Percentiles rank a stretch among this genome's conserved stretches.
phyloP scores from a whole-genome alignment of 2,113 vertebrate genomes.

The Orthochromis malagaraziensis region DNA sequence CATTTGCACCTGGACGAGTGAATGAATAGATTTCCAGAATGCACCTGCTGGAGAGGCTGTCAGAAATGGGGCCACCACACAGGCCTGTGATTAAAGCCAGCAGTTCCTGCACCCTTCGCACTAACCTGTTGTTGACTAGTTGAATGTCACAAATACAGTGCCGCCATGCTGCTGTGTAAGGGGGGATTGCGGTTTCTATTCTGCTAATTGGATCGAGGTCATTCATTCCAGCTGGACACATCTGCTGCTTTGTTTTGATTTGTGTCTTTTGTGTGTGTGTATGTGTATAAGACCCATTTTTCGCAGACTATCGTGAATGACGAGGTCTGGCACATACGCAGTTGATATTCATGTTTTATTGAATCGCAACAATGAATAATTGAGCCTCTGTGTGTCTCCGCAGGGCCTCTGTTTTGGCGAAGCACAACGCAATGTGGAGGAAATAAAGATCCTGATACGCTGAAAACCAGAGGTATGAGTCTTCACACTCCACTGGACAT shows the following conservation, averaged over 20 bases:
- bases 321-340: neutral
- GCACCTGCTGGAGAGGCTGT: neutral
- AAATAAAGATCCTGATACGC: conserved; percentile 58
- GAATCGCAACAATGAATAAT: conserved; percentile 43
- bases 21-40: neutral
- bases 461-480: conserved; percentile 57
- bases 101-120: neutral
- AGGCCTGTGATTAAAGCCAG: neutral
- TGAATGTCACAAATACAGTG: neutral
- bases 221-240: neutral
- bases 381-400: conserved; percentile 42
- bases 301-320: neutral
- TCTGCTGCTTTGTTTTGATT: neutral
- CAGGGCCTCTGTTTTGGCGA: conserved; percentile 53
- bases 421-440: conserved; percentile 63
- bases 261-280: neutral
- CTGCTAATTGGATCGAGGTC: neutral
- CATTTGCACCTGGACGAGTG: neutral
- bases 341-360: conserved; percentile 54
- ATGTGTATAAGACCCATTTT: neutral
- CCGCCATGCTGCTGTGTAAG: neutral
- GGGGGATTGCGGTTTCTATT: neutral
- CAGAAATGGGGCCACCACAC: neutral
- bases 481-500: neutral
- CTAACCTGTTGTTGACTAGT: neutral